phyloP scores from a whole-genome alignment of 2,888 invertebrate species.

The Monochamus alternatus region DNA sequence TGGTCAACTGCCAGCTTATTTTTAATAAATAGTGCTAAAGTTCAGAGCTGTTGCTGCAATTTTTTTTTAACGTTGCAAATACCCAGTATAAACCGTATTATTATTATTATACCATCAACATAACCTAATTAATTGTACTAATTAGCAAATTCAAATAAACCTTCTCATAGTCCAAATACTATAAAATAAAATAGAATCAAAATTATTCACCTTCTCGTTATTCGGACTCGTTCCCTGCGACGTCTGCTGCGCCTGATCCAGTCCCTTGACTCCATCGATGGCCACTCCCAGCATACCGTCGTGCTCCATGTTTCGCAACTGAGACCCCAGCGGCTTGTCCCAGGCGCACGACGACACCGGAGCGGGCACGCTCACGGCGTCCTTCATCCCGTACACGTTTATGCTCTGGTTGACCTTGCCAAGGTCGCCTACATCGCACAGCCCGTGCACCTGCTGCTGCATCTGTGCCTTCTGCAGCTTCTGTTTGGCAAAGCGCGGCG shows the following conservation, averaged over 20 bases:
- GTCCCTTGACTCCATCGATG: conserved; percentile 64
- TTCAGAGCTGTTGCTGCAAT: too few species aligned
- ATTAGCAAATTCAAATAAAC: too few species aligned
- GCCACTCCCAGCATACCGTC: conserved; percentile 63
- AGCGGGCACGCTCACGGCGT: conserved; percentile 52
- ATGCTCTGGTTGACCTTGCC: conserved; percentile 63
- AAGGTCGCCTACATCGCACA: conserved; percentile 73
- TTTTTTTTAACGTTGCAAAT: too few species aligned
- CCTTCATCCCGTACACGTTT: conserved; percentile 64
- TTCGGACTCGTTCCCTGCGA: conserved; percentile 73
- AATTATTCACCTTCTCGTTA: conserved; percentile 62
- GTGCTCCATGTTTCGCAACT: conserved; percentile 74
- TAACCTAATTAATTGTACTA: too few species aligned
- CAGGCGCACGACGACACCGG: conserved; percentile 77
- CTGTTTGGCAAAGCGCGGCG: conserved; percentile 81
- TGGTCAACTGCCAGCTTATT: too few species aligned
- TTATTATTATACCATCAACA: too few species aligned
- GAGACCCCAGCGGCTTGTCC: conserved; percentile 87
- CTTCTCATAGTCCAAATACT: too few species aligned
- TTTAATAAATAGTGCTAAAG: too few species aligned
- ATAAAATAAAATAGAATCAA: neutral
- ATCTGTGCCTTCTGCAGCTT: conserved; percentile 72
- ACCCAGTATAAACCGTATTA: too few species aligned
- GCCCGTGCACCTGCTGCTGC: conserved; percentile 66
- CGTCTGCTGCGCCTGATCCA: conserved; percentile 66